Evolutionary conservation across 2,888 invertebrate genomes (phyloP), one percentile per base, ranked within the genome.

Genomic region (Acholoe squamosa): DNA sequence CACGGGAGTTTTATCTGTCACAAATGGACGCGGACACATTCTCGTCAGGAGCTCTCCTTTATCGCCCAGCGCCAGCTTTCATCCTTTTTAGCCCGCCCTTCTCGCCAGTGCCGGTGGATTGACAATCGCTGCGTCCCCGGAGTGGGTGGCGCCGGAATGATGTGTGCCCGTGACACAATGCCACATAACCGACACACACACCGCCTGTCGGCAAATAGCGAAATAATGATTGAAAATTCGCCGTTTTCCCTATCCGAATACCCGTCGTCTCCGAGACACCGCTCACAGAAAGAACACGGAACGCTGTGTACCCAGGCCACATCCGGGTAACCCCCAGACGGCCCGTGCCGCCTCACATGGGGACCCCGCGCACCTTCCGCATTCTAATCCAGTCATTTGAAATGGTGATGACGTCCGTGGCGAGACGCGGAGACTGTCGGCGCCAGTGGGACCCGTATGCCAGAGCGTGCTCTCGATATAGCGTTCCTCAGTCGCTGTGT

Each of bases 1-100:
- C 86, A 25, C 31, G 86, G 86, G 86, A 86, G 86, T 86, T 86
- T 86, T 86, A 86, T 86, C 86, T 86, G 86, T 86, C 86, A 86
- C 86, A 86, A 86, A 86, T 86, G 86, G 86, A 86, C 31, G 56
- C 54, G 31, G 86, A 56, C 56, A 52, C 86, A 86, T 86, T 86
- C 86, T 54, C 86, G 86, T 86, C 86, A 86, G 86, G 86, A 86
- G 52, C 25, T 31, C 80, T 54, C 54, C 54, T 86, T 86, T 86
- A 86, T 86, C 86, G 86, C 54, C 86, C 86, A 54, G 28, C 86
- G n/a, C 86, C 86, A 86, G 86, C 54, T 86, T 86, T 86, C 54
- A 86, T 86, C 86, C 86, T 28, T 86, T 86, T 54, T 54, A n/a
- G 22, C 80, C 33, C 54, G 14, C 31, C 28, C 31, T 19, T 54